Conservation (phyloP, 1,140 invertebrate species). For the Sinella curviseta region DNA sequence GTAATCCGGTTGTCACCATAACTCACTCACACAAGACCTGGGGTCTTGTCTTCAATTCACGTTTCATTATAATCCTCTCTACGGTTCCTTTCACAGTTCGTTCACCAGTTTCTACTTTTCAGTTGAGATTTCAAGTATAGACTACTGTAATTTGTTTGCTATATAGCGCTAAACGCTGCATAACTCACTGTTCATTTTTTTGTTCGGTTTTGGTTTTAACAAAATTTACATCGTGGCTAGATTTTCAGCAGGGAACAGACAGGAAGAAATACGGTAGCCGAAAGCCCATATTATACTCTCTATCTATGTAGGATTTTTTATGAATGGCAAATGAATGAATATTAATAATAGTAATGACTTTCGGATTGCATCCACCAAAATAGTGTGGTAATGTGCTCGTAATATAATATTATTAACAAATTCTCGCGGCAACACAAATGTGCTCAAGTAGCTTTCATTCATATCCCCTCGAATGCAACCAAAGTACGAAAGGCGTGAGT, state of each 20-base stretch:
- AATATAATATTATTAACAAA: too few relatives aligned
- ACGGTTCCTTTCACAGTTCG: constrained; percentile 1
- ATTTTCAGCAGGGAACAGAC: not conserved
- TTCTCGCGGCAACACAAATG: too few relatives aligned
- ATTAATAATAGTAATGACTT: not conserved
- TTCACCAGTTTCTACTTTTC: not conserved
- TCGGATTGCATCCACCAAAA: not conserved
- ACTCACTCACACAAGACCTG: constrained; percentile 11
- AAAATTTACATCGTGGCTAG: too few relatives aligned
- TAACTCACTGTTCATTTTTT: not conserved
- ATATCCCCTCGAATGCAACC: too few relatives aligned
- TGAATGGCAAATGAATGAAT: not conserved
- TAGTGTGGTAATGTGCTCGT: too few relatives aligned
- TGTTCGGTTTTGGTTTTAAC: too few relatives aligned
- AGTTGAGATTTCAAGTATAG: not conserved
- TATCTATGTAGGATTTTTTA: too few relatives aligned
- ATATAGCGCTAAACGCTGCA: not conserved
- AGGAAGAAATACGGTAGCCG: not conserved
- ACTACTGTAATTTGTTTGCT: not conserved
- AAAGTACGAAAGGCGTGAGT: too few relatives aligned
- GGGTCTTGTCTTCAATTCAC: constrained; percentile 11
- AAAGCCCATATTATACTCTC: not conserved
- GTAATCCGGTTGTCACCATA: constrained; percentile 24
- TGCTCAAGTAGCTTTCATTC: constrained; percentile 3
- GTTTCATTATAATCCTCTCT: constrained; percentile 26